Conservation (phyloP, 2,797 vertebrate species). For the Telmatherina bonti region DNA sequence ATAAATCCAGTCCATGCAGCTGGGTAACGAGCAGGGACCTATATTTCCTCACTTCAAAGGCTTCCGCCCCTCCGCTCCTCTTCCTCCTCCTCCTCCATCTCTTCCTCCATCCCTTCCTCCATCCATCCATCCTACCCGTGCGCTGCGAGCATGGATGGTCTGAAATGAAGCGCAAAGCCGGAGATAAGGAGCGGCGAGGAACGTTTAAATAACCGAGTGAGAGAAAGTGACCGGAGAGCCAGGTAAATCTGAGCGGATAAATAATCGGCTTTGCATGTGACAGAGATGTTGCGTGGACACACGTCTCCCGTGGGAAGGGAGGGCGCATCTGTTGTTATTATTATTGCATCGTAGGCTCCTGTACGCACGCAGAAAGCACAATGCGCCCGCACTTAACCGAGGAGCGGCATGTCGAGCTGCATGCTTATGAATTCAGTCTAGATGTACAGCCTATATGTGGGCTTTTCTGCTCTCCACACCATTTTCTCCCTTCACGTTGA, state of each 20-base stretch:
- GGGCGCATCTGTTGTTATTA: conserved; percentile 49
- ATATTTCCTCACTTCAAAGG: conserved; percentile 76
- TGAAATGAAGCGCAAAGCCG: conserved; percentile 56
- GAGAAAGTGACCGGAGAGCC: conserved; percentile 23
- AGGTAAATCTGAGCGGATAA: conserved; percentile 66
- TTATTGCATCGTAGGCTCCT: conserved; percentile 31
- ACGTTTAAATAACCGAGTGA: conserved; percentile 9
- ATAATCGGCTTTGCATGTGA: conserved; percentile 51
- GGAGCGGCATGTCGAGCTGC: background rate
- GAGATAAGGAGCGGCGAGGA: conserved; percentile 4
- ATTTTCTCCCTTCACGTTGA: background rate
- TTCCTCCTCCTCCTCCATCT: conserved; percentile 26
- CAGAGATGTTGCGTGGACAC: conserved; percentile 37
- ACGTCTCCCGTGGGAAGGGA: conserved; percentile 18
- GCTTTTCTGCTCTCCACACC: background rate
- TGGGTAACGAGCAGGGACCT: conserved; percentile 64
- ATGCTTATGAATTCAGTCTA: conserved; percentile 4
- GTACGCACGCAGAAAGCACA: conserved; percentile 22
- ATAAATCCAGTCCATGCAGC: conserved; percentile 71
- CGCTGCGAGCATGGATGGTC: conserved; percentile 45
- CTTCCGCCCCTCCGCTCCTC: conserved; percentile 46
- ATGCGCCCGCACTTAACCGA: conserved; percentile 1
- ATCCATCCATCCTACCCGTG: conserved; percentile 21
- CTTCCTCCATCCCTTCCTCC: conserved; percentile 26
- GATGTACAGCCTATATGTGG: background rate